Evolutionary conservation across 2,888 invertebrate genomes (phyloP).

Genomic region (Acrobasis consociella): DNA sequence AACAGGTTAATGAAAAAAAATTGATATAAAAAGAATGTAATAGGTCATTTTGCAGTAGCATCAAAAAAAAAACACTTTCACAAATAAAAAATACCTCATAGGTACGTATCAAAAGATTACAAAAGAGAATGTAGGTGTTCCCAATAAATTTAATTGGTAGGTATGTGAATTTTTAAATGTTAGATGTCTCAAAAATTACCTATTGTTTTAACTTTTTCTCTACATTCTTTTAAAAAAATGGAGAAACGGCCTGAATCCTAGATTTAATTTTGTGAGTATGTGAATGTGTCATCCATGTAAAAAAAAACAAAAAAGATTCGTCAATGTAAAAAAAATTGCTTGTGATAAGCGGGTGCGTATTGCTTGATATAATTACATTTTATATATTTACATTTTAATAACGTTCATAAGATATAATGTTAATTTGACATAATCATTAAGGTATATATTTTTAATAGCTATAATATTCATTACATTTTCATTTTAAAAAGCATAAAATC

Average conservation of each 20-base stretch:
- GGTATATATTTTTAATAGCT: no score
- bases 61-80: background rate
- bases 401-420: no score
- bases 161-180: conserved; percentile 3
- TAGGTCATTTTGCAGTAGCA: background rate
- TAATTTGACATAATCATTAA: no score
- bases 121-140: conserved; percentile 2
- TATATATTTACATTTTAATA: no score
- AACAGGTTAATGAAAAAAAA: no score
- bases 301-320: no score
- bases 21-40: background rate
- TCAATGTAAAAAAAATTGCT: no score
- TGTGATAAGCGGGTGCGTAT: no score
- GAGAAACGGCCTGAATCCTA: background rate
- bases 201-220: background rate
- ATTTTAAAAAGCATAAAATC: no score
- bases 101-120: conserved; percentile 1
- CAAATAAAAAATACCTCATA: background rate
- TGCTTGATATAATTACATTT: no score
- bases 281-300: background rate
- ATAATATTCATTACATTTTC: no score
- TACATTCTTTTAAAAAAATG: background rate
- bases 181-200: background rate
- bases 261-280: background rate
- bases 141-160: conserved; percentile 1